Percentiles rank a stretch among this genome's conserved stretches.
phyloP scores from a whole-genome alignment of 2,888 invertebrate genomes.

The Andrena marginata region DNA sequence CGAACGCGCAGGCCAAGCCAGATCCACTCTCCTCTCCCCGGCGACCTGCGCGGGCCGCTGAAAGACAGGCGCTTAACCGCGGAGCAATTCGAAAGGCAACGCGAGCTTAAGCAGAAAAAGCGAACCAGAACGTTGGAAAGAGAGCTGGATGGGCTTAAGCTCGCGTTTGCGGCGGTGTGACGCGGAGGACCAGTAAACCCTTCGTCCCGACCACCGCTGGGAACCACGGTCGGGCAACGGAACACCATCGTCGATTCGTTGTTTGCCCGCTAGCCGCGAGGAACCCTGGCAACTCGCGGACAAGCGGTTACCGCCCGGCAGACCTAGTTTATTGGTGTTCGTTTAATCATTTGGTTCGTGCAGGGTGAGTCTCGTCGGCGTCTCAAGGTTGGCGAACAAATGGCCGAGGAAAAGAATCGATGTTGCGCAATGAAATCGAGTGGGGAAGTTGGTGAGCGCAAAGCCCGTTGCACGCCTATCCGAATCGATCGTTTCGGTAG shows the following conservation, averaged over 20 bases:
- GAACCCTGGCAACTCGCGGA: background rate
- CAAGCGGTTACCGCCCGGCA: conserved; percentile 5
- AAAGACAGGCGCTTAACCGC: background rate
- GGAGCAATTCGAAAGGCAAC: conserved; percentile 2
- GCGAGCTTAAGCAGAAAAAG: conserved; percentile 11
- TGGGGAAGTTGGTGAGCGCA: background rate
- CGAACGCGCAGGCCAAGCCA: too few relatives aligned
- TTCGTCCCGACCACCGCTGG: background rate
- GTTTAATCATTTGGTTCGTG: conserved; percentile 61
- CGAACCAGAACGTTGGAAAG: background rate
- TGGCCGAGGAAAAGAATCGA: conserved; percentile 49
- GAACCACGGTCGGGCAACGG: background rate
- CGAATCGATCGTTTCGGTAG: background rate
- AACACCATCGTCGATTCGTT: background rate
- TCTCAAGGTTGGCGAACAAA: conserved; percentile 29
- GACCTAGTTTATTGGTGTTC: conserved; percentile 19
- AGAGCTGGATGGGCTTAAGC: background rate
- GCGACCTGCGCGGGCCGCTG: background rate
- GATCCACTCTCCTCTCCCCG: too few relatives aligned
- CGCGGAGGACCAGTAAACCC: background rate
- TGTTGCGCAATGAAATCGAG: conserved; percentile 45
- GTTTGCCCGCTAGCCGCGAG: background rate
- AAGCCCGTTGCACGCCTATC: conserved; percentile 34
- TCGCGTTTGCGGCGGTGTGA: conserved; percentile 5
- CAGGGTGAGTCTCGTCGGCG: conserved; percentile 48